Conservation (phyloP, 1,140 invertebrate genomes). For the Cyclina sinensis region DNA sequence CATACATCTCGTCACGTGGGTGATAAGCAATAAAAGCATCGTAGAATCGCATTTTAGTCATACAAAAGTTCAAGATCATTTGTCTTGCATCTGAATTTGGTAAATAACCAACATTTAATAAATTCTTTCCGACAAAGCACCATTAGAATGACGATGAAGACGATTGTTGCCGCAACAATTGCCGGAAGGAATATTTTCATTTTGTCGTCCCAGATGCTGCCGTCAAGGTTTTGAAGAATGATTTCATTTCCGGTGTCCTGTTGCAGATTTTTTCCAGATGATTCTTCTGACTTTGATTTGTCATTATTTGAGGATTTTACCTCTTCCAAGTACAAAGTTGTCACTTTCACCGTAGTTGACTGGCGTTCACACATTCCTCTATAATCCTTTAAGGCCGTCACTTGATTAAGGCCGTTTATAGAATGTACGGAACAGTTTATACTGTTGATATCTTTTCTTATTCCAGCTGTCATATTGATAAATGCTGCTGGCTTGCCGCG, state of each 20-base stretch:
- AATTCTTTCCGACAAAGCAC: conserved; percentile 50
- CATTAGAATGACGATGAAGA: conserved; percentile 43
- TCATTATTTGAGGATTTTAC: not conserved
- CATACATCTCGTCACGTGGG: conserved; percentile 43
- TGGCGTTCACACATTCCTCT: not conserved
- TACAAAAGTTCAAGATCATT: conserved; percentile 34
- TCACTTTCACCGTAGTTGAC: not conserved
- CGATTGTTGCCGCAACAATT: conserved; percentile 22
- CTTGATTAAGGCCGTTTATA: not conserved
- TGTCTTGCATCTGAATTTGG: conserved; percentile 46
- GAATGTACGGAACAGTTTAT: conserved; percentile 20
- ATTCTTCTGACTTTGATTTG: not conserved
- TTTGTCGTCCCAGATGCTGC: conserved; percentile 5
- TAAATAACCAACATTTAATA: conserved; percentile 54
- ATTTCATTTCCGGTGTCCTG: not conserved
- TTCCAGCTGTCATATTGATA: conserved; percentile 3
- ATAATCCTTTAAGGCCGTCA: not conserved
- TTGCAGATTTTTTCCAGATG: not conserved
- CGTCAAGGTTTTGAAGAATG: not conserved
- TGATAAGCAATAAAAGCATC: conserved; percentile 63
- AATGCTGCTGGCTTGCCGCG: conserved; percentile 28
- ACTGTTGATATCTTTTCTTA: not conserved
- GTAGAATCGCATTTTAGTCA: conserved; percentile 56
- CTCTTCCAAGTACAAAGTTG: not conserved
- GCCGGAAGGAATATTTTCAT: conserved; percentile 55